These are phyloP conservation scores for Chondrosia reniformis DNA, from an alignment of 37 sponge, comb jelly and placozoan species.

Conservation along the genomic window DNA sequence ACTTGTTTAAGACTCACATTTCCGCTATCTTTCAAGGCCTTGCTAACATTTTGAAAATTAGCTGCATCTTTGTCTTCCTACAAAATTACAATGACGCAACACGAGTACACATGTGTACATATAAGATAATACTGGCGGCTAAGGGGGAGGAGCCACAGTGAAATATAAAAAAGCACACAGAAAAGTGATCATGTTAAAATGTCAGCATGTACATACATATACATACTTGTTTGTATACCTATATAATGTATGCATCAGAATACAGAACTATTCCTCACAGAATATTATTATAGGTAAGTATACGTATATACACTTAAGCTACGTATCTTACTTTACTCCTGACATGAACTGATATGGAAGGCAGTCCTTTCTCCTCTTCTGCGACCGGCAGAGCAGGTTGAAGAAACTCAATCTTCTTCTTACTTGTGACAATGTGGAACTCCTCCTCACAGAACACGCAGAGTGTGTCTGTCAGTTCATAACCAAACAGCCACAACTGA, in stretches of 20 bases:
- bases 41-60: conserved; percentile 34
- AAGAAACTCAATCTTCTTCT: conserved; percentile 93
- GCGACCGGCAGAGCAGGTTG: conserved; percentile 52
- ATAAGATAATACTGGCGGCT: no score
- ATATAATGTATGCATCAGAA: no score
- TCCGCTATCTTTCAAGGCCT: conserved; percentile 47
- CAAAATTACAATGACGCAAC: no score
- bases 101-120: no score
- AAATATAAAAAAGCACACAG: no score
- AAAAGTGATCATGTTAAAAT: no score
- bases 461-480: conserved; percentile 91
- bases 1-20: conserved; percentile 34
- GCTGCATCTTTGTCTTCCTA: conserved; percentile 40
- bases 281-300: no score
- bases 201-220: no score
- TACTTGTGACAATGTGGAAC: conserved; percentile 74
- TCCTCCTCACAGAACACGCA: conserved; percentile 75
- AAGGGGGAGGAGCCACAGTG: no score
- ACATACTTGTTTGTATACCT: no score
- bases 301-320: conserved; percentile 51
- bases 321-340: conserved; percentile 68
- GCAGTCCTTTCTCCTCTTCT: conserved; percentile 38
- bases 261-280: no score
- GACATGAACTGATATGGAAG: conserved; percentile 47
- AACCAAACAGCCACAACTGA: conserved; percentile 95